Evolutionary conservation across 2,888 invertebrate genomes (phyloP), one percentile per base, ranked within the genome.

Genomic region (Epirrhoe alternata): DNA sequence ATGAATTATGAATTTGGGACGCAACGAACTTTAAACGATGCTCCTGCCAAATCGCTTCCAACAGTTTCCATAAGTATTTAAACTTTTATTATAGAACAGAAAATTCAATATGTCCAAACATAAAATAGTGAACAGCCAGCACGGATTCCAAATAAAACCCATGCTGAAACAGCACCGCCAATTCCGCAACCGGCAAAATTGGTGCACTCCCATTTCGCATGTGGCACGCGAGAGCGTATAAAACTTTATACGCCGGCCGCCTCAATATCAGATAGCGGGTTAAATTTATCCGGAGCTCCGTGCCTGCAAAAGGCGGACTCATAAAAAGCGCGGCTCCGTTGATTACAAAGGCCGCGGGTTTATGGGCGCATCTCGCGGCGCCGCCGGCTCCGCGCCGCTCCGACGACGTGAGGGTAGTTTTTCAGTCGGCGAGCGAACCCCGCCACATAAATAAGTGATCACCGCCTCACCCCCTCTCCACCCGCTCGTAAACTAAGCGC

Each of bases 381-480:
- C 74, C 76, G 70, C 69, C 71, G 74, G 66, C 47, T 62, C 42
- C 71, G 65, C 64, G 56, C 68, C 74, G 75, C 80, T 79, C 81
- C 81, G 81, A 76, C 85, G 86, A 82, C 83, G 82, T 85, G 84
- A 86, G 90, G 91, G 90, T 90, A 91, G 91, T 92, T 92, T 91
- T 92, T 90, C 90, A 88, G 88, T 79, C 86, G 82, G 79, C 84
- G 77, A 82, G 82, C 83, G 75, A 81, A 80, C 83, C 85, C 87
- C 85, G 87, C 86, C 88, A 88, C 89, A 90, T 91, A 92, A 92
- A 92, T 90, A 92, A 91, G 89, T 86, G 91, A 92, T 91, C 90
- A 85, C 73, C 75, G 69, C 80, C 72, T 33, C 47, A 42, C 78
- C 74, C 77, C 73, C 74, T 68, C 73, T 73, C 73, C 76, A 74